A percentile compares a stretch with the other conserved stretches of the same genome.
These are phyloP conservation scores for Autographa pulchrina DNA, from an alignment of 2,888 invertebrate species.

Conservation along the genomic window DNA sequence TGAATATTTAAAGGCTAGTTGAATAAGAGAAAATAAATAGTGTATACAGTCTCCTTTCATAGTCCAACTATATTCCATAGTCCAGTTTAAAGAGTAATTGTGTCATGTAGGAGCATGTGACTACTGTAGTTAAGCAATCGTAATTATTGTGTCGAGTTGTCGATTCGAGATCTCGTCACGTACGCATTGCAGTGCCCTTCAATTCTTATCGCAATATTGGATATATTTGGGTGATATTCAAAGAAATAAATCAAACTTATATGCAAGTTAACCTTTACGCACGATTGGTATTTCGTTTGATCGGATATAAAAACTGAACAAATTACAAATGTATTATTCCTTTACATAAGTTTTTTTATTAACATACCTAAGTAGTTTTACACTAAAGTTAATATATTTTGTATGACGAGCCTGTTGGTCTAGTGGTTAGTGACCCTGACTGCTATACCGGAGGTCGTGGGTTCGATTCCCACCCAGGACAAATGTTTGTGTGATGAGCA, in stretches of 20 bases:
- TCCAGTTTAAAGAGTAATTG: slow-evolving; percentile 60
- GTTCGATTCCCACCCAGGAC: too few species aligned
- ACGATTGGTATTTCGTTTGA: neutral
- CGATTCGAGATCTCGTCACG: slow-evolving; percentile 49
- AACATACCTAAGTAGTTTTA: too few species aligned
- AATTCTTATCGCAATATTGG: slow-evolving; percentile 24
- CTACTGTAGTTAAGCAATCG: slow-evolving; percentile 67
- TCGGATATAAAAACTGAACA: neutral
- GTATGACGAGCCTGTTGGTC: too few species aligned
- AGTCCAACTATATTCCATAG: slow-evolving; percentile 17
- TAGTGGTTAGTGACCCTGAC: too few species aligned
- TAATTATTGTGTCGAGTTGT: slow-evolving; percentile 52
- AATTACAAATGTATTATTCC: neutral
- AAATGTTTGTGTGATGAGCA: too few species aligned
- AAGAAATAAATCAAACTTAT: neutral
- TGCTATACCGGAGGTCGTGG: too few species aligned
- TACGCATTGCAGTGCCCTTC: slow-evolving; percentile 53
- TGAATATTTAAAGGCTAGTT: slow-evolving; percentile 10
- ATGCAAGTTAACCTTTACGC: neutral
- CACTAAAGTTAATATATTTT: too few species aligned
- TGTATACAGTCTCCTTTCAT: slow-evolving; percentile 23
- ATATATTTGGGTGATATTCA: neutral
- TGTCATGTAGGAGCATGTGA: slow-evolving; percentile 71
- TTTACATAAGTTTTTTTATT: too few species aligned
- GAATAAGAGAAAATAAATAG: slow-evolving; percentile 23